Evolutionary conservation across 2,113 vertebrate genomes (phyloP), one percentile per base, ranked within the genome.

Genomic region (Deroptyus accipitrinus): DNA sequence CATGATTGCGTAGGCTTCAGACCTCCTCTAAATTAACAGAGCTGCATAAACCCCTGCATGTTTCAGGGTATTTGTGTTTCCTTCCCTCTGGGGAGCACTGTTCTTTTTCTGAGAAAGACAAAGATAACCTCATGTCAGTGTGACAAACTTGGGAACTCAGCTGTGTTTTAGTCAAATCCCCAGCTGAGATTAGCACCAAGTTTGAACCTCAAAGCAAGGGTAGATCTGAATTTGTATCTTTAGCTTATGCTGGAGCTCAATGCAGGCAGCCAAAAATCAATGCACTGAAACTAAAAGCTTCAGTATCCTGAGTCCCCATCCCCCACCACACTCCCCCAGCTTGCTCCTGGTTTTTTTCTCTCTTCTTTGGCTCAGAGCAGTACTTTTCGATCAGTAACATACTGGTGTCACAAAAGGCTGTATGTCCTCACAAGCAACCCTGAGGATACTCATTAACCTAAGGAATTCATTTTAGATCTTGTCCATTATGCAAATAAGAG

Each of bases 171-270:
- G 79, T 39, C 63, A 59, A 96, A 95, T 95, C 70, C 66, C 83
- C 74, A 94, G 73, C 92, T 86, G 69, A 94, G 87, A 83, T 81
- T 92, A 96, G 63, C 86, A 75, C 28, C 1, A 16, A 92, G 66
- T 87, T 37, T 94, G 88, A 96, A 93, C 82, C 93, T 91, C 95
- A 95, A 94, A 96, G 94, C 94, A 82, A 94, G 78, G 92, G 55
- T 87, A 96, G 91, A 83, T 78, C 91, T 95, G 94, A 95, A 94
- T 97, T 90, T 95, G 61, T 97, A 92, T 95, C 84, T 67, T 90
- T 41, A 88, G 72, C 88, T 95, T 92, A 96, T 95, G 37, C 62
- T 42, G 59, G 82, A 94, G 55, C 95, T 95, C 83, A 85, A 3
- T 61, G 54, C 37, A 69, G 67, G 42, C 94, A 95, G 90, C 28